Percentiles rank a stretch among this genome's conserved stretches.
phyloP scores from a whole-genome alignment of 2,888 invertebrate genomes.

The Cacoxenus indagator region DNA sequence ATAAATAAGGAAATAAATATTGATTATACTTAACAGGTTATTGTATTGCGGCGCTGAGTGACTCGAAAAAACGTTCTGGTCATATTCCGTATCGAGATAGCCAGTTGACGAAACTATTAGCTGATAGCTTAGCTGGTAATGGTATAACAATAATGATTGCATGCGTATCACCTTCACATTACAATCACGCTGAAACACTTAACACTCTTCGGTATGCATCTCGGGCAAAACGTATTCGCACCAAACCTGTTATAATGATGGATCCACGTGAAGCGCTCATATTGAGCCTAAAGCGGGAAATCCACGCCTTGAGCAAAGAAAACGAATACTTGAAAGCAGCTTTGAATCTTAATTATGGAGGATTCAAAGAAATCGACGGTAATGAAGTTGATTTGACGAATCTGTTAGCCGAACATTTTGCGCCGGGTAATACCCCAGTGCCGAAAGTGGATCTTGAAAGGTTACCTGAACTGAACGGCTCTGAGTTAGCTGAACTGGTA shows the following conservation, averaged over 20 bases:
- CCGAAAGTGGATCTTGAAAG: conserved; percentile 81
- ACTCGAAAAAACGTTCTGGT: conserved; percentile 81
- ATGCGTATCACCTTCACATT: conserved; percentile 90
- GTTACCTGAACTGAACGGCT: conserved; percentile 80
- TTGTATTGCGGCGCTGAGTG: conserved; percentile 93
- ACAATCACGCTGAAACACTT: conserved; percentile 87
- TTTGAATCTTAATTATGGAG: conserved; percentile 75
- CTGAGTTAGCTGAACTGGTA: conserved; percentile 86
- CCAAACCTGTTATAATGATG: conserved; percentile 94
- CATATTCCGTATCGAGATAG: conserved; percentile 96
- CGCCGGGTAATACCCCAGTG: conserved; percentile 55
- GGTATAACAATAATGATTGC: conserved; percentile 97
- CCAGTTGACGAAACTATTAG: conserved; percentile 91
- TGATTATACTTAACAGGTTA: conserved; percentile 78
- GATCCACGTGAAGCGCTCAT: conserved; percentile 94
- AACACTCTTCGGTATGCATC: conserved; percentile 94
- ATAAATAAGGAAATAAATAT: too few species aligned
- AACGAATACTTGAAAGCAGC: conserved; percentile 88
- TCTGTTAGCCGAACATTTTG: conserved; percentile 44
- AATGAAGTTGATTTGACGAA: conserved; percentile 45
- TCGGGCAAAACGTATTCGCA: conserved; percentile 91
- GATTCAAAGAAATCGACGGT: too few species aligned
- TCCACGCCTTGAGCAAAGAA: conserved; percentile 86
- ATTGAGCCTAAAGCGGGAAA: conserved; percentile 88
- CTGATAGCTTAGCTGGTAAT: conserved; percentile 93